Base-by-base conservation (phyloP, 2,113 vertebrate species). In the Onychorhynchus coronatus region DNA sequence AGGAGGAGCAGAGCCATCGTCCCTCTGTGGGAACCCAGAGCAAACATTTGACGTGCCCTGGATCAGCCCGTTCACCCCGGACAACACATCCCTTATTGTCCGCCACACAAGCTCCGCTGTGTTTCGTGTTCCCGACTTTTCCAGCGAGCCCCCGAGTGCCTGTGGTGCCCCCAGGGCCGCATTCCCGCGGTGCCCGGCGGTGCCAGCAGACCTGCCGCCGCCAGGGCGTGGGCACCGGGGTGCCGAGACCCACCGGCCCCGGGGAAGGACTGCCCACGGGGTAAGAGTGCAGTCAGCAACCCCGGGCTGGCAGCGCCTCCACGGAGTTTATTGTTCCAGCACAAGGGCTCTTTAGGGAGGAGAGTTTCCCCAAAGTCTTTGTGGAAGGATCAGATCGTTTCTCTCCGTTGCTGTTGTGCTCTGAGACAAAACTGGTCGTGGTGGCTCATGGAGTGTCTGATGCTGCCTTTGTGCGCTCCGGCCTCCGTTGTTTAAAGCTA, bases 31-130 rank as follows among this genome's bases (percentile, higher is more conserved):
- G 95, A 84, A 78, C 89, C 87, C 96, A 96, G 96, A 97, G 65
- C 90, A 98, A 98, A 98, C 96, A 98, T 96, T 98, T 97, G 97
- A 91, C 94, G 88, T 94, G 56, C 91, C 85, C 74, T 16, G 53
- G 77, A 88, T 72, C 80, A 21, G 97, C 95, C 59, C 80, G 46
- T 95, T 95, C 89, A n/a, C 23, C 76, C 97, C 12, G 12, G 4
- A 89, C 90, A 92, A 98, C 96, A 98, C 96, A 96, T 62, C 78
- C 92, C 84, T 87, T 62, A 97, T 97, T 98, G 97, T 98, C 95
- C 11, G 0, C 19, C 33, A 7, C 75, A 97, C 97, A 98, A 97
- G 86, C 92, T 21, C 37, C 0, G 25, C 97, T 97, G 96, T 97
- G 97, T 98, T 83, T 80, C 31, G 0, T 79, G 76, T 79, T 88